Evolutionary conservation across 1,140 invertebrate species (phyloP).

Genomic region (Drosophila persimilis): DNA sequence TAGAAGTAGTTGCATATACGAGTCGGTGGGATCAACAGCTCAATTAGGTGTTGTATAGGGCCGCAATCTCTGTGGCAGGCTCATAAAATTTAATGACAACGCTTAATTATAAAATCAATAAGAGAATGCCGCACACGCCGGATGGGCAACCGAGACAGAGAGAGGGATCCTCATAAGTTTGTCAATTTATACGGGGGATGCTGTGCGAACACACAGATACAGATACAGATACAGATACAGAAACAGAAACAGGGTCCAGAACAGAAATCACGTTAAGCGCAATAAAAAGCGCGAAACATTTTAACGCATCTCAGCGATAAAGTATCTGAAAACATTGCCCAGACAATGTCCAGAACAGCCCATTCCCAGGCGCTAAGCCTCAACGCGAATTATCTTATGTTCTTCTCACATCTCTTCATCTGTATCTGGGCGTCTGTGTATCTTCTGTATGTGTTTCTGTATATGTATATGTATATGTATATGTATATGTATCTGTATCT

Average conservation of each 20-base stretch:
- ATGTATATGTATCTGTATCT: no score
- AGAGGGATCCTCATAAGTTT: constrained; percentile 66
- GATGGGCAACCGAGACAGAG: constrained; percentile 11
- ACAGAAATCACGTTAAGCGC: constrained; percentile 76
- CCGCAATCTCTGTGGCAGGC: constrained; percentile 22
- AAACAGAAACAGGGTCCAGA: constrained; percentile 18
- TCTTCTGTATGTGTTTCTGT: background rate
- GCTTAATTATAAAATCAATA: constrained; percentile 83
- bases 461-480: background rate
- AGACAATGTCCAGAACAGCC: constrained; percentile 52
- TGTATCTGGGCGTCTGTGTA: background rate
- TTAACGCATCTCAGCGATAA: constrained; percentile 77
- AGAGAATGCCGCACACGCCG: constrained; percentile 74
- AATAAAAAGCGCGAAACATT: constrained; percentile 81
- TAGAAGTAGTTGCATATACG: background rate
- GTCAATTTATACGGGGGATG: constrained; percentile 69
- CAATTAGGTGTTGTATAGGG: constrained; percentile 60
- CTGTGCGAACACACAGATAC: constrained; percentile 12
- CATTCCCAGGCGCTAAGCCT: constrained; percentile 70
- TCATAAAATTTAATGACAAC: constrained; percentile 82
- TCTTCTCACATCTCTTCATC: constrained; percentile 5
- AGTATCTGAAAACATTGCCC: constrained; percentile 79
- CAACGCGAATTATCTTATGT: constrained; percentile 73
- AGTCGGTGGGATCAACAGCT: constrained; percentile 52
- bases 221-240: constrained; percentile 1